Evolutionary conservation across 2,888 invertebrate species (phyloP).

Genomic region (Nasonovia ribisnigri): DNA sequence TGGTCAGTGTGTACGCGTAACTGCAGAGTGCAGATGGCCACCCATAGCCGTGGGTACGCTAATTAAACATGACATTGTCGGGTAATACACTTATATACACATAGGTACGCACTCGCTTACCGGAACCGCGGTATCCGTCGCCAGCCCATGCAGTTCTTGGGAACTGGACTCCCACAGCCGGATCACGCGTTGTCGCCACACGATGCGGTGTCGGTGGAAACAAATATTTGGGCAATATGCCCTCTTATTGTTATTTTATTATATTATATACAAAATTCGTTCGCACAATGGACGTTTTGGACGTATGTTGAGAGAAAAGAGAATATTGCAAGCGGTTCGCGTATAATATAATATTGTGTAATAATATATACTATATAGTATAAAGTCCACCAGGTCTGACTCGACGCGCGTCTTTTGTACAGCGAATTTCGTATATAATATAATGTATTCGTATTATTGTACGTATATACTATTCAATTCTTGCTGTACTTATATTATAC

Average conservation of each 20-base stretch:
- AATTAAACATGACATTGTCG: neutral
- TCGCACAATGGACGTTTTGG: neutral
- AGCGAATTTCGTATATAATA: neutral
- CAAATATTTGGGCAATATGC: neutral
- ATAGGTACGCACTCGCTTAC: neutral
- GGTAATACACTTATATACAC: neutral
- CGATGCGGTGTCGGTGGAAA: neutral
- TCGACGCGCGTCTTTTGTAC: constrained; percentile 30
- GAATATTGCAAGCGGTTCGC: constrained; percentile 26
- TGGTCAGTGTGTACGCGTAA: neutral
- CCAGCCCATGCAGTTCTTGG: neutral
- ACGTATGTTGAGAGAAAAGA: constrained; percentile 10
- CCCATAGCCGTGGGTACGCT: neutral
- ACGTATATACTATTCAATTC: neutral
- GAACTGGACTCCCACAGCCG: neutral
- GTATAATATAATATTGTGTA: neutral
- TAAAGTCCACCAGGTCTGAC: neutral
- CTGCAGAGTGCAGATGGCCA: neutral
- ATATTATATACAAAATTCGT: neutral
- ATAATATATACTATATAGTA: neutral
- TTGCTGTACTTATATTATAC: neutral
- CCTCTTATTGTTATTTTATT: neutral
- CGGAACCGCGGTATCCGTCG: neutral
- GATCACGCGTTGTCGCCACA: neutral
- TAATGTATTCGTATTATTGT: neutral